Evolutionary conservation across 2,888 invertebrate species (phyloP), one percentile per base, ranked within the genome.

Genomic region (Cheilosia vernalis): DNA sequence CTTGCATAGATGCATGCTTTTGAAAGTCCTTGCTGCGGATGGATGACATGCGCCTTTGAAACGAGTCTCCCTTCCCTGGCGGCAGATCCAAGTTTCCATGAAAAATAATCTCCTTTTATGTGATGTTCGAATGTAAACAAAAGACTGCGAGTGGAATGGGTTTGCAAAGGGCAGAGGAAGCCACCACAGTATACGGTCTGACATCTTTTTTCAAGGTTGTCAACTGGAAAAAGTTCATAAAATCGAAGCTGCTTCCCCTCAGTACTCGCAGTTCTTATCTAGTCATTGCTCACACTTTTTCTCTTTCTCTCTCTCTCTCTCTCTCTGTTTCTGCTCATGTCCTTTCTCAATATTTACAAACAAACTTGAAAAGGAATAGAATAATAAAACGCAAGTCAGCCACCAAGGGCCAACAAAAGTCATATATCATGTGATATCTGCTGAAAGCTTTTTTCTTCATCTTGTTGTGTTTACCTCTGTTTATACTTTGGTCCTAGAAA

Each of bases 281-380:
- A 24, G 21, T 44, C 27, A 33, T 47, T 19, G 9, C 30, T 49
- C 49, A 10, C 5, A 27, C 5, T 27, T 5, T 27, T 6, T 27
- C 27, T 6, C 27, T 33, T 3, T 2, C 33, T 13, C 2, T 37
- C 49, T 49, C 49, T 63, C 27, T 49, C 49, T n/a, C 13, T 64
- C 37, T 47, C 6, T 51, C 37, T 37, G 37, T 53, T 66, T 66
- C 27, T 64, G 47, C 56, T 44, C 58, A 61, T 66, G 53, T 67
- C 55, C 64, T 72, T 79, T 80, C 61, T 49, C 67, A 81, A 76
- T 81, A 81, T 81, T 81, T 81, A 81, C 69, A 81, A 81, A 81
- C 81, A 81, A 81, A 63, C 72, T 72, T 21, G 49, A 69, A 63
- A 66, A 53, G 53, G 53, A 66, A 56, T 21, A 40, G 24, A 64